Evolutionary conservation across 2,113 vertebrate genomes (phyloP), one percentile per base, ranked within the genome.

Genomic region (Pipa parva): DNA sequence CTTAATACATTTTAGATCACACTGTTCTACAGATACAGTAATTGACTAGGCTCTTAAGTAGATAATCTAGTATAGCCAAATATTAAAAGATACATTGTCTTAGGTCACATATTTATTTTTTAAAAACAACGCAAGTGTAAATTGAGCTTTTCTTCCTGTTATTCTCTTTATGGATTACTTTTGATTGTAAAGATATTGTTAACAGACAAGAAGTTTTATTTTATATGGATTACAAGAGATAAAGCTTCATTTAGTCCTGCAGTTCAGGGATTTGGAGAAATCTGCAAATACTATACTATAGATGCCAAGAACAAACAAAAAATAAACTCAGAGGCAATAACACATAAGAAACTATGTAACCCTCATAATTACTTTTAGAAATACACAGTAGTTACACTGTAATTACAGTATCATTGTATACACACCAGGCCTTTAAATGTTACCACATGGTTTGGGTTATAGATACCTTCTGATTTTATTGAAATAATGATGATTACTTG

Each of bases 221-320:
- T n/a, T n/a, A n/a, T n/a, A n/a, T n/a, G 21, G 46, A 20, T 18
- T 22, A 36, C 18, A 20, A 36, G 10, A 58, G 29, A 22, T 29
- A 22, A 21, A 18, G 29, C 15, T 10, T 29, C 9, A 55, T n/a
- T 15, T 29, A 29, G 3, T 18, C 17, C 31, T 55, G 7, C 31
- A 29, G 52, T n/a, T 58, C 11, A 18, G 9, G 10, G 18, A 58
- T 26, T 33, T 21, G 36, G 31, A 58, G n/a, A 58, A 55, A 36
- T 36, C 31, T 56, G 52, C 31, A 58, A 58, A 58, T 58, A 37
- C n/a, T 21, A 37, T 21, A n/a, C n/a, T n/a, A n/a, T n/a, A n/a
- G n/a, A n/a, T n/a, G n/a, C n/a, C n/a, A n/a, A n/a, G n/a, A n/a
- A n/a, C n/a, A n/a, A n/a, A n/a, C 29, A 36, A 20, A 11, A 36